Evolutionary conservation across 2,888 invertebrate genomes (phyloP).

Genomic region (Scaptomyza parva): DNA sequence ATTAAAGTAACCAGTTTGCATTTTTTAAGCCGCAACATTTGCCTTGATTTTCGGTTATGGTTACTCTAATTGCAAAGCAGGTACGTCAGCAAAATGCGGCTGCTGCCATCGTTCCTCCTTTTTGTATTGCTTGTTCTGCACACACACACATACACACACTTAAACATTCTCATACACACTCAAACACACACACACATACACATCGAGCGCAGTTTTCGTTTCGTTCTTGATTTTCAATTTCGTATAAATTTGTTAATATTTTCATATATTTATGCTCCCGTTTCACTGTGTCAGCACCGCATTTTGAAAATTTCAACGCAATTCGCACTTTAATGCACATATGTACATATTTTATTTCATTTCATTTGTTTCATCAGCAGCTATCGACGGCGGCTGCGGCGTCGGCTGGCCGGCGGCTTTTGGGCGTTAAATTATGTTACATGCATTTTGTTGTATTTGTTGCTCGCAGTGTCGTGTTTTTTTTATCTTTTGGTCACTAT

Average conservation of each 20-base stretch:
- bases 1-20: conserved; percentile 77
- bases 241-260: conserved; percentile 46
- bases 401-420: conserved; percentile 72
- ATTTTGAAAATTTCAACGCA: conserved; percentile 55
- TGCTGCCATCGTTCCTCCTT: conserved; percentile 61
- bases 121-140: conserved; percentile 57
- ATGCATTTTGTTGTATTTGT: conserved; percentile 39
- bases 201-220: conserved; percentile 61
- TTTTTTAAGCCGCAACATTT: conserved; percentile 62
- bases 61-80: conserved; percentile 70
- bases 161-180: conserved; percentile 26
- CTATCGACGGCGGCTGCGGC: conserved; percentile 29
- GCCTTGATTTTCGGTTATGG: conserved; percentile 66
- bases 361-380: conserved; percentile 57
- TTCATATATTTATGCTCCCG: conserved; percentile 52
- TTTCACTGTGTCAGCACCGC: conserved; percentile 63
- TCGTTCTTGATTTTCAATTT: conserved; percentile 46
- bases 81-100: conserved; percentile 69
- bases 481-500: conserved; percentile 14
- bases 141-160: conserved; percentile 41
- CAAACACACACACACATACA: conserved; percentile 28
- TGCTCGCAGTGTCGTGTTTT: conserved; percentile 4
- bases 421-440: conserved; percentile 70
- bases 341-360: conserved; percentile 43
- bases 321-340: conserved; percentile 48